These are phyloP conservation scores for Crocidura indochinensis DNA, from an alignment of 2,797 vertebrate species.

Conservation along the genomic window DNA sequence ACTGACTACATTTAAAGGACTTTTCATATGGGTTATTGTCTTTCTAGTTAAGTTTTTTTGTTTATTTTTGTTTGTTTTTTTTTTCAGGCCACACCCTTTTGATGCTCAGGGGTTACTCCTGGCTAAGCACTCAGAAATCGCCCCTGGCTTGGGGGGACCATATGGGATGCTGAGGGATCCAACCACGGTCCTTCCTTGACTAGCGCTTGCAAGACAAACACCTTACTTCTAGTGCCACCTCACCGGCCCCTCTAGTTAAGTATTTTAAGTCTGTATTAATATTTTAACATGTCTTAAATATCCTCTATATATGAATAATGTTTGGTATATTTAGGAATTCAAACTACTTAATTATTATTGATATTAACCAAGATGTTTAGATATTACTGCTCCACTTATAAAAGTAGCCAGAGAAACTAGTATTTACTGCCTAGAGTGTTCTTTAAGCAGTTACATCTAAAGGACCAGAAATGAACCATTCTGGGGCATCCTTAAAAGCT, in stretches of 20 bases:
- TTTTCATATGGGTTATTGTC: not conserved
- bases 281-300: not conserved
- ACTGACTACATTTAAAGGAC: not conserved
- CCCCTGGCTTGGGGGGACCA: no score
- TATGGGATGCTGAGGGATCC: no score
- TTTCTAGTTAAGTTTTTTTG: not conserved
- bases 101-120: no score
- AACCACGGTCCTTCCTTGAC: no score
- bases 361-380: not conserved
- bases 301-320: not conserved
- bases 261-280: not conserved
- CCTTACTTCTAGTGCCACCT: no score
- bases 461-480: not conserved
- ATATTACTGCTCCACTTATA: not conserved
- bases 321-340: not conserved
- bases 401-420: not conserved
- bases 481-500: not conserved
- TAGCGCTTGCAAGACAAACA: no score
- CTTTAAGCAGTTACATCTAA: not conserved
- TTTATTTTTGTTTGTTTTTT: no score
- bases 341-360: slow-evolving; percentile 14
- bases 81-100: no score
- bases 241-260: no score
- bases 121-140: no score
- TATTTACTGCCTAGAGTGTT: not conserved